Conservation (phyloP, 2,888 invertebrate genomes). For the Salticus scenicus region DNA sequence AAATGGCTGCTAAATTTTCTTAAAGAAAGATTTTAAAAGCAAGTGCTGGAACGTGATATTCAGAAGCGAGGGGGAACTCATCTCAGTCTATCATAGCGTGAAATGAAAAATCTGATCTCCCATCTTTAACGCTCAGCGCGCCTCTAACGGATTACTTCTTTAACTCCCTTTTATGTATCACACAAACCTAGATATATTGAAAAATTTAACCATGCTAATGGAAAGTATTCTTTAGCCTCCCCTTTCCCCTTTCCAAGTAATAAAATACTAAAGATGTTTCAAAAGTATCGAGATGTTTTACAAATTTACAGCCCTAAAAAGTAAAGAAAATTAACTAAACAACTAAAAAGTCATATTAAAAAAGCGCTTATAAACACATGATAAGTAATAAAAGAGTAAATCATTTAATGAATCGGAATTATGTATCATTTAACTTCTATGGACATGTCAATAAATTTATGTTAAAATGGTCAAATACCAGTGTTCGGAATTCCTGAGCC, state of each 20-base stretch:
- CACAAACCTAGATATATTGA: conserved; percentile 40
- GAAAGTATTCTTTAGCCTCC: conserved; percentile 41
- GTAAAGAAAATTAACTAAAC: not conserved
- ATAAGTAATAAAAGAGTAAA: too few species aligned
- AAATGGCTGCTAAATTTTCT: conserved; percentile 41
- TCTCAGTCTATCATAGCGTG: conserved; percentile 48
- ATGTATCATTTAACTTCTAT: too few species aligned
- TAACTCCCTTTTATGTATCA: conserved; percentile 48
- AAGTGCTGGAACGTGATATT: conserved; percentile 37
- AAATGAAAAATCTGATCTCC: conserved; percentile 63
- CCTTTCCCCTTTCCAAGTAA: conserved; percentile 27
- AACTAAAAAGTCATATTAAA: not conserved
- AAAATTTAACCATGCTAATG: conserved; percentile 45
- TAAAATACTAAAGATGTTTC: conserved; percentile 26
- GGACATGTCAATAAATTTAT: too few species aligned
- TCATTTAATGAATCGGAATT: too few species aligned
- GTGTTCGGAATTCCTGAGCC: too few species aligned
- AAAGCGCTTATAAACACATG: not conserved
- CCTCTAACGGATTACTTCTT: conserved; percentile 60
- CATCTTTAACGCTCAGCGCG: conserved; percentile 59
- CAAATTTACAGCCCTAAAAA: not conserved
- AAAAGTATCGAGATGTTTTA: not conserved
- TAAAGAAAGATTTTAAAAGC: conserved; percentile 47
- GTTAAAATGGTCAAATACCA: too few species aligned
- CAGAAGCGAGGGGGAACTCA: conserved; percentile 33